Percentiles rank a stretch among this genome's conserved stretches.
Evolutionary conservation across 2,888 invertebrate species (phyloP).

Genomic region (Tenthredo livida): DNA sequence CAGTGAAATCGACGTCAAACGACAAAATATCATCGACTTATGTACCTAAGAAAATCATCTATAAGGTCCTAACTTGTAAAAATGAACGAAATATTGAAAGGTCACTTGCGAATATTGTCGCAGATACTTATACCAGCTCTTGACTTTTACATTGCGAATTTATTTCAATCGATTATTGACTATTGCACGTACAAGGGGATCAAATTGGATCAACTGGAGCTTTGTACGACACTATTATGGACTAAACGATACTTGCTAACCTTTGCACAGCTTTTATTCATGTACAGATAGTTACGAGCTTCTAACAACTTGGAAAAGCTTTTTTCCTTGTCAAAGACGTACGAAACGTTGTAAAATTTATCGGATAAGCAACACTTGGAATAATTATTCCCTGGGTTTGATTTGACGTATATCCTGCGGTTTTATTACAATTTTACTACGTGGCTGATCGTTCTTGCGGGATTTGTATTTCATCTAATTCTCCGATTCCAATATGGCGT

Average conservation of each 20-base stretch:
- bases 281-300: not conserved
- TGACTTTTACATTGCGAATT: not conserved
- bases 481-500: slow-evolving; percentile 17
- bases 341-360: not conserved
- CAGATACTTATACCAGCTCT: too few species aligned
- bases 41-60: not conserved
- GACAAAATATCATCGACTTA: not conserved
- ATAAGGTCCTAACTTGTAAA: not conserved
- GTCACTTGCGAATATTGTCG: not conserved
- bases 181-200: not conserved
- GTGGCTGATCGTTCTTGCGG: not conserved
- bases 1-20: not conserved
- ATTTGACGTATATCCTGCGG: not conserved
- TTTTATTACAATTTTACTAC: slow-evolving; percentile 1
- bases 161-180: not conserved
- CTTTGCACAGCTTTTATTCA: not conserved
- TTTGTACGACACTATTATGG: not conserved
- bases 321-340: not conserved
- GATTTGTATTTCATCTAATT: slow-evolving; percentile 29
- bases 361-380: not conserved
- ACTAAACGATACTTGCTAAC: not conserved
- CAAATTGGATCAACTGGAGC: not conserved
- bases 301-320: not conserved
- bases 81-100: not conserved
- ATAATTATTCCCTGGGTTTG: not conserved